Base-by-base conservation (phyloP, 2,797 vertebrate genomes). In the Hybognathus amarus region DNA sequence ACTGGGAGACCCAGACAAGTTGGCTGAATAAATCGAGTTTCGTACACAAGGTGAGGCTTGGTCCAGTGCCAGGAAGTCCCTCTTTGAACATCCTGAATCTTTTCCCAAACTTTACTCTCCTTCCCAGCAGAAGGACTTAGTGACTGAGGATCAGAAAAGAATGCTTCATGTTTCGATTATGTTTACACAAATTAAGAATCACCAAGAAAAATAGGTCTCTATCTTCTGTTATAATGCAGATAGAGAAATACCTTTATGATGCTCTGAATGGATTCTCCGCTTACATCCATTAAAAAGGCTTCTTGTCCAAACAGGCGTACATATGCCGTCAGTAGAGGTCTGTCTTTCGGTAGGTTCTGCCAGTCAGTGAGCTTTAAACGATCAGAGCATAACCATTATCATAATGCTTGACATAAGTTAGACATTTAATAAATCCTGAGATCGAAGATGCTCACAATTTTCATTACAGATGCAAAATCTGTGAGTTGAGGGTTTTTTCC, bases 291-390 rank as follows among this genome's bases (percentile, higher is more conserved):
- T 17, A 91, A 97, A 83, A 91, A 90, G 66, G 94, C 71, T 89
- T 98, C 96, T 90, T 97, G 96, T 80, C 95, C 96, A 73, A 92
- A 92, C 3, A 89, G 0, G 11, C 96, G 95, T 10, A 92, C 3
- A 84, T 92, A 95, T 70, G 87, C 87, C 76, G 96, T 94, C 9
- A 96, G 8, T 27, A 96, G 24, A 0, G 94, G 89, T 9, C 89
- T 92, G 83, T 96, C 92, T 5, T 87, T 24, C 8, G 95, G 95
- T 7, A 95, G 69, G 20, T 86, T 88, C 79, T 95, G 94, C 95
- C 92, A 96, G 66, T 94, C 95, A 87, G 94, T 80, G 45, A 96
- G 89, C 96, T 97, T 89, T 64, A 91, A 90, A 87, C 56, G 6
- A 54, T 30, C 54, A 78, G 80, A 79, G 38, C 5, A 69, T 24